Base-by-base conservation (phyloP, 2,797 vertebrate species). In the Tinamus major region DNA sequence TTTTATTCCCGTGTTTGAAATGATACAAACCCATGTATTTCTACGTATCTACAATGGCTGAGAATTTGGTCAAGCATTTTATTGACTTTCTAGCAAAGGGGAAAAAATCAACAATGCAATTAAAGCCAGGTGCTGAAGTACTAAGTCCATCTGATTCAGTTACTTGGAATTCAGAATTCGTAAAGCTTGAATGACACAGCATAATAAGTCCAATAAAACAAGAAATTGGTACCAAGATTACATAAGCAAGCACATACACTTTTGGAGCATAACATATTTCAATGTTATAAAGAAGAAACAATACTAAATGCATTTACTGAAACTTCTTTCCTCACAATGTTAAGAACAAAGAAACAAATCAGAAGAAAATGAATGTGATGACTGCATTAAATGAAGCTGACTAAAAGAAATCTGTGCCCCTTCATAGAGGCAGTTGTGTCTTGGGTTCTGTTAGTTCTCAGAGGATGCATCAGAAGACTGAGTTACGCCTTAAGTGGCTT, bases 131-230 rank as follows among this genome's bases (percentile, higher is more conserved):
- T 70, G 20, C 53, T 92, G 17, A 88, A 89, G 85, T 31, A 93
- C 6, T 69, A 27, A 92, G 53, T 77, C 55, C 75, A 78, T 19
- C 10, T 81, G 63, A 29, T 67, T 69, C 27, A 67, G 21, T 37
- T 18, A 21, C 23, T 72, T 77, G 90, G 85, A 88, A 67, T 49
- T 61, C 58, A 89, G 29, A 84, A 88, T 84, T 63, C 84, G 44
- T 84, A 82, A 59, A 23, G 63, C 35, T 78, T 64, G 58, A 76
- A 84, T 53, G 62, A 72, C 29, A 75, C 13, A 49, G 9, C 3
- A 65, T 31, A 37, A 31, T 87, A 86, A 93, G 79, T 94, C 39
- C 29, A 93, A 79, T 75, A 94, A 93, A 90, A 48, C 29, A 82
- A 85, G 62, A 96, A 90, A 86, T 82, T 79, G 61, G 17, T 24